Conservation (phyloP, 2,797 vertebrate genomes). For the Cynopterus sphinx region DNA sequence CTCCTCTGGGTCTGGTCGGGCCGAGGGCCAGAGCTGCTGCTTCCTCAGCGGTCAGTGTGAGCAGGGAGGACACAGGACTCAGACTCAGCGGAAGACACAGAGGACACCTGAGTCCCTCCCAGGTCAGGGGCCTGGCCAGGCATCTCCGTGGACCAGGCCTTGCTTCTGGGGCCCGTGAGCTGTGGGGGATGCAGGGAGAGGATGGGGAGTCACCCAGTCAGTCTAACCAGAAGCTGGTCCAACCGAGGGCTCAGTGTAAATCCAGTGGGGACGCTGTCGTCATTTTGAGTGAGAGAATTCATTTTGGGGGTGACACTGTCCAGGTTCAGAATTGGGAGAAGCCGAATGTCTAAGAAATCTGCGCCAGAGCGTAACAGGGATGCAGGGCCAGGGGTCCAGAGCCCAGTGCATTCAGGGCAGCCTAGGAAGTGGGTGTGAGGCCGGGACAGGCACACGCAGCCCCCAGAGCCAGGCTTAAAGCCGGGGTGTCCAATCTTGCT, state of each 20-base stretch:
- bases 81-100: background rate
- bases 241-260: background rate
- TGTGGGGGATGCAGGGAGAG: background rate
- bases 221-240: background rate
- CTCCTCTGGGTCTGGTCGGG: background rate
- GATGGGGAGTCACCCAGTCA: background rate
- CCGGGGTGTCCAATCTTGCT: background rate
- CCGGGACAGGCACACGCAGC: background rate
- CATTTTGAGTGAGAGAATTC: background rate
- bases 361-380: background rate
- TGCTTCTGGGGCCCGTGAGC: background rate
- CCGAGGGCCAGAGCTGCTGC: background rate
- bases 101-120: background rate
- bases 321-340: background rate
- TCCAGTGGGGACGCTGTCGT: background rate
- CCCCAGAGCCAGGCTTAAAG: accelerated
- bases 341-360: background rate
- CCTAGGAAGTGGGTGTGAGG: background rate
- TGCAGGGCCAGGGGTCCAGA: background rate
- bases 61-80: background rate
- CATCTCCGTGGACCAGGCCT: background rate
- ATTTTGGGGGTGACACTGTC: background rate
- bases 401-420: too few relatives aligned
- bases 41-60: background rate
- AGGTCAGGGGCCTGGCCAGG: background rate